Evolutionary conservation across 2,113 vertebrate genomes (phyloP), one percentile per base, ranked within the genome.

Genomic region (Microtus montanus): DNA sequence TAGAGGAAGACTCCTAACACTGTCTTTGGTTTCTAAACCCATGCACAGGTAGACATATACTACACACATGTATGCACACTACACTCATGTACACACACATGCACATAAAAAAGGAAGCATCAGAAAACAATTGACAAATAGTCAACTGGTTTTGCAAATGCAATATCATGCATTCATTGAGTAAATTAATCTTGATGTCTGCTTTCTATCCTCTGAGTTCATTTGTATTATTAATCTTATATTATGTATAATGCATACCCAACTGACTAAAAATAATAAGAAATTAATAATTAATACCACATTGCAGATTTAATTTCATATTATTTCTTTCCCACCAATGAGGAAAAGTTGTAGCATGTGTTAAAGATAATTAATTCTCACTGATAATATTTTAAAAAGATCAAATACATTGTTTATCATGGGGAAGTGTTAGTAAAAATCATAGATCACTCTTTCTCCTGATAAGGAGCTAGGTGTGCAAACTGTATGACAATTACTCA

Each of bases 291-390:
- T 84, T 14, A 82, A 80, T 82, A 28, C 7, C 38, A 85, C 71
- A 91, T 93, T 79, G 95, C 1, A 73, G 15, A 82, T 85, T 96
- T 90, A 5, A 94, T 63, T 61, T 93, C 63, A 70, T 68, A 89
- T 47, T 83, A n/a, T 71, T 75, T 9, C 61, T 95, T 91, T 80
- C 14, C n/a, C 64, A 80, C 28, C 2, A 82, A 44, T 38, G 26
- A 75, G 52, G 49, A 80, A 91, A 87, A 80, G 10, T 11, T 89
- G 2, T 83, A 90, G 33, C 66, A 63, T 73, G 77, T 83, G 66
- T 20, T 95, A 92, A 22, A 93, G 19, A 94, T 83, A 89, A 85
- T 26, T 22, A 63, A 61, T 84, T 89, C 10, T 89, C 89, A 92
- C 3, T 90, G n/a, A 73, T 35, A 44, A 0, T 54, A 41, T 77